Percentiles rank a stretch among this genome's conserved stretches.
Evolutionary conservation across 2,797 vertebrate genomes (phyloP).

Genomic region (Fringilla coelebs): DNA sequence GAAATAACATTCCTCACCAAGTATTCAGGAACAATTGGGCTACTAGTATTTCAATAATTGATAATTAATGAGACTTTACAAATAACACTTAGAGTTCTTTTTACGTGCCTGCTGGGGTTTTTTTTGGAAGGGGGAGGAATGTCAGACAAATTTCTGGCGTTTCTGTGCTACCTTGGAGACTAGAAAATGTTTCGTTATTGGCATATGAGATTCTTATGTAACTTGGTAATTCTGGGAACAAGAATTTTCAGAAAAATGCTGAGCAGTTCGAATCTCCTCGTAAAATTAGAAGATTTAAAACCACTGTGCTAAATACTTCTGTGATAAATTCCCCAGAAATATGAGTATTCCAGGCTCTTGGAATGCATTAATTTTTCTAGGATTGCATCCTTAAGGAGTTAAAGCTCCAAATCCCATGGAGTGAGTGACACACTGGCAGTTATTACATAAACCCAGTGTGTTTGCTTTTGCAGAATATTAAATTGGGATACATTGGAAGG

Average conservation of each 20-base stretch:
- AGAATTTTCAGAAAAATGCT: slow-evolving; percentile 36
- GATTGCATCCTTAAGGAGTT: background rate
- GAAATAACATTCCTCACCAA: background rate
- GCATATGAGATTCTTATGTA: slow-evolving; percentile 39
- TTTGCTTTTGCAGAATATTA: background rate
- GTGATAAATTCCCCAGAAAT: background rate
- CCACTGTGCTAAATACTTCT: background rate
- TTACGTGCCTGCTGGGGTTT: background rate
- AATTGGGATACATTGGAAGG: background rate
- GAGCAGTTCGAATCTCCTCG: background rate
- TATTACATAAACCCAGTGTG: background rate
- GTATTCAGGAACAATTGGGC: background rate
- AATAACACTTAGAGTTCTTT: background rate
- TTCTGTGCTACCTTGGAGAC: slow-evolving; percentile 60
- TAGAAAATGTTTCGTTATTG: slow-evolving; percentile 44
- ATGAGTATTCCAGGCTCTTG: background rate
- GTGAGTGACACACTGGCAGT: background rate
- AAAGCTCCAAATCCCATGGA: background rate
- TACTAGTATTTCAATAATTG: background rate
- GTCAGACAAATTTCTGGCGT: slow-evolving; percentile 24
- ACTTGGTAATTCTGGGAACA: slow-evolving; percentile 48
- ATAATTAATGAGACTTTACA: background rate
- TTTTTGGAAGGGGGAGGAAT: background rate
- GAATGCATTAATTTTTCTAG: background rate
- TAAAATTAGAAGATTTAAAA: background rate